Conservation (phyloP, 2,113 vertebrate species). For the Lates calcarifer region DNA sequence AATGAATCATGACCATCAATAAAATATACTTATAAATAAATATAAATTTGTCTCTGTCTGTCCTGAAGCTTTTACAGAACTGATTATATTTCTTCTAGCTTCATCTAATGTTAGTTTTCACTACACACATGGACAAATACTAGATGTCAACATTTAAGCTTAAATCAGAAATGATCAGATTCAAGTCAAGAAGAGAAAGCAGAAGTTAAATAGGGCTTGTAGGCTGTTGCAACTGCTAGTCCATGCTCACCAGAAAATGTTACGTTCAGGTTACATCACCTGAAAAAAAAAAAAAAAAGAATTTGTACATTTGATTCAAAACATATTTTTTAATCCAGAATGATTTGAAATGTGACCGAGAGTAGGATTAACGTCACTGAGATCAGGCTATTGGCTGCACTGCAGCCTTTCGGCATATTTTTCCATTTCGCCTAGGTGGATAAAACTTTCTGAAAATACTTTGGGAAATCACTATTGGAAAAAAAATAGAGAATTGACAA, state of each 20-base stretch:
- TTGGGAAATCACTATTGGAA: too few species aligned
- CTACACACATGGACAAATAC: too few species aligned
- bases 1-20: conserved; percentile 75
- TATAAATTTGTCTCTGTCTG: conserved; percentile 35
- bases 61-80: background rate
- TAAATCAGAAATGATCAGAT: conserved; percentile 9
- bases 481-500: background rate
- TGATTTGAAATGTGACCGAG: background rate
- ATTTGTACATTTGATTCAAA: background rate
- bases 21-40: conserved; percentile 69
- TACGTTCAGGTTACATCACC: conserved; percentile 47
- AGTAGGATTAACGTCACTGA: background rate
- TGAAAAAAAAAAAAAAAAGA: conserved; percentile 1
- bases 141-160: background rate
- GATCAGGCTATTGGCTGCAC: background rate
- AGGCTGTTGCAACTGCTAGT: background rate
- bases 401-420: too few species aligned
- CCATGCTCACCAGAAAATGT: background rate
- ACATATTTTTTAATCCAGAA: background rate
- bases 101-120: background rate
- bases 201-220: background rate
- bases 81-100: background rate
- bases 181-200: background rate
- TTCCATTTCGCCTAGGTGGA: too few species aligned
- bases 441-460: too few species aligned